These are phyloP conservation scores for Cydia splendana DNA, from an alignment of 1,140 invertebrate genomes.

Conservation along the genomic window DNA sequence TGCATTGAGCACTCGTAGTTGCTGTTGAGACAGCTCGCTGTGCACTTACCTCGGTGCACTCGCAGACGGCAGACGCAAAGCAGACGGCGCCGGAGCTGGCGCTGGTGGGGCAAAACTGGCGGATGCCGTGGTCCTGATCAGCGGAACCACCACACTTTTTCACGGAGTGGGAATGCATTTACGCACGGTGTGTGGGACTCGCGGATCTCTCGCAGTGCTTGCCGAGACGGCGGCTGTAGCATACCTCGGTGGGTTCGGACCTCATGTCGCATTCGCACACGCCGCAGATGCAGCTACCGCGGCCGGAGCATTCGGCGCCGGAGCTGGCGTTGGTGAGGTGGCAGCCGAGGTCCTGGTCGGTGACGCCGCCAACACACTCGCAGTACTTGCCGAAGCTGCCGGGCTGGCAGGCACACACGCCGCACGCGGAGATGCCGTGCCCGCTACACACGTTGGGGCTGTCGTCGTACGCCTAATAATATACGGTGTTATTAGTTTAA, in stretches of 20 bases:
- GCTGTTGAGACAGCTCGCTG: too few species aligned
- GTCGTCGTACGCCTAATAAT: conserved; percentile 61
- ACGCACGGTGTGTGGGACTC: too few species aligned
- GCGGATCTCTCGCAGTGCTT: too few species aligned
- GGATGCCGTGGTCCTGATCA: too few species aligned
- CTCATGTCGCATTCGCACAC: conserved; percentile 86
- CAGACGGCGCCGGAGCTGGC: too few species aligned
- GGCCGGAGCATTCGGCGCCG: conserved; percentile 85
- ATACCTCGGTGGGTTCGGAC: conserved; percentile 64
- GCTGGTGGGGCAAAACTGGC: too few species aligned
- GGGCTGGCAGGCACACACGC: conserved; percentile 91
- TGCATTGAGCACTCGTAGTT: too few species aligned
- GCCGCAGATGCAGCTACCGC: conserved; percentile 90
- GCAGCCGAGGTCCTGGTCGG: conserved; percentile 83
- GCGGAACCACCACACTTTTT: too few species aligned
- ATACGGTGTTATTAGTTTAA: background rate
- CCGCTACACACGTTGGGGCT: conserved; percentile 82
- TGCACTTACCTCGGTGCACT: too few species aligned
- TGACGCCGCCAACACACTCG: conserved; percentile 85
- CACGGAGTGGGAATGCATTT: too few species aligned
- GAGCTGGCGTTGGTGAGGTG: conserved; percentile 86
- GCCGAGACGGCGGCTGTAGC: too few species aligned
- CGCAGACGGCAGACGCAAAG: too few species aligned
- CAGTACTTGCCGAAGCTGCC: conserved; percentile 91
- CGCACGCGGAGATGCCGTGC: conserved; percentile 89